These are phyloP conservation scores for Octonoba sinensis DNA, from an alignment of 2,888 invertebrate genomes.

Conservation along the genomic window DNA sequence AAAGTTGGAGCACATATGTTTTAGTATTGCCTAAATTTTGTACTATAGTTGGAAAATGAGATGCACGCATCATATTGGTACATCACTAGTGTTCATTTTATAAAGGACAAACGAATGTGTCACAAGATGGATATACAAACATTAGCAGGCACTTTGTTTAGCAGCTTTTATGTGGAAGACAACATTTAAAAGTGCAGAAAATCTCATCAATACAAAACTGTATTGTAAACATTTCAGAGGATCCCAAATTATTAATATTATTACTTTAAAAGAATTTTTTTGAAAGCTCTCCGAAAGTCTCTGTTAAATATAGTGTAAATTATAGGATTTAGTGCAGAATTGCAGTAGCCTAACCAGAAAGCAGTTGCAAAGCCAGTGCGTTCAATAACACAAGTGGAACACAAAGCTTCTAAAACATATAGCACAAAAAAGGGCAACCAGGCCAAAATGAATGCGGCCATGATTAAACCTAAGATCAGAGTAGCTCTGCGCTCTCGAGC, in stretches of 20 bases:
- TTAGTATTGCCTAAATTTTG: slow-evolving; percentile 30
- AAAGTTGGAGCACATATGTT: not conserved
- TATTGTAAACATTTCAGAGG: slow-evolving; percentile 12
- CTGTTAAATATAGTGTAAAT: slow-evolving; percentile 98
- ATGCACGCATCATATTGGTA: slow-evolving; percentile 1
- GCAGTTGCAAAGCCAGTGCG: slow-evolving; percentile 86
- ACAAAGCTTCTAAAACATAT: slow-evolving; percentile 88
- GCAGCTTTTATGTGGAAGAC: slow-evolving; percentile 59
- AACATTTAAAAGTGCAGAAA: slow-evolving; percentile 57
- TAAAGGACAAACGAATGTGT: slow-evolving; percentile 16
- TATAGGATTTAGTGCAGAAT: slow-evolving; percentile 91
- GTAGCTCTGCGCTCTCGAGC: slow-evolving; percentile 98
- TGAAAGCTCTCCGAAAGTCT: slow-evolving; percentile 95
- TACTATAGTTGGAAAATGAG: slow-evolving; percentile 16
- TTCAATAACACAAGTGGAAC: slow-evolving; percentile 72
- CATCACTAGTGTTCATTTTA: slow-evolving; percentile 8
- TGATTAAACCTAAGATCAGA: slow-evolving; percentile 94
- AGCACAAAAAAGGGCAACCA: slow-evolving; percentile 98
- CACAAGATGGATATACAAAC: slow-evolving; percentile 39
- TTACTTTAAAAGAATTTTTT: slow-evolving; percentile 87
- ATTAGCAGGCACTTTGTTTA: slow-evolving; percentile 53
- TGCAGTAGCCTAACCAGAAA: slow-evolving; percentile 98
- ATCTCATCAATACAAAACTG: slow-evolving; percentile 30
- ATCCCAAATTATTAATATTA: slow-evolving; percentile 4
- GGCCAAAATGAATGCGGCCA: slow-evolving; percentile 98